Percentiles rank a stretch among this genome's conserved stretches.
phyloP scores from a whole-genome alignment of 1,140 invertebrate genomes.

The Archegozetes longisetosus region DNA sequence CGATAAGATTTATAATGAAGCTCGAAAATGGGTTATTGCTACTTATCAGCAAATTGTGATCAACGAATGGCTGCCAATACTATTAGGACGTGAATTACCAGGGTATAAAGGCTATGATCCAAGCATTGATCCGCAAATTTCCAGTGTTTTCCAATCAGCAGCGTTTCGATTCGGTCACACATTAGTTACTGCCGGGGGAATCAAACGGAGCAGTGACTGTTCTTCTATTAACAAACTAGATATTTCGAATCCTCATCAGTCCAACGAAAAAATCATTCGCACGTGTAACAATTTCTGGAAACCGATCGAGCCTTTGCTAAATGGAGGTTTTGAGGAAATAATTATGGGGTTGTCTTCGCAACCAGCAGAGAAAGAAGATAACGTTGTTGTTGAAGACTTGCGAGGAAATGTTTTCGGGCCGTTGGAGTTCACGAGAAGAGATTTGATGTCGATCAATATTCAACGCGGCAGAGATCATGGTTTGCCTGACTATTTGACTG shows the following conservation, averaged over 20 bases:
- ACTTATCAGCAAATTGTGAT: conserved; percentile 35
- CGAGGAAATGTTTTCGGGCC: conserved; percentile 44
- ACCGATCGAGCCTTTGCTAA: conserved; percentile 26
- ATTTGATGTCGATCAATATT: conserved; percentile 47
- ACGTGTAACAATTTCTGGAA: conserved; percentile 47
- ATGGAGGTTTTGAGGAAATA: conserved; percentile 38
- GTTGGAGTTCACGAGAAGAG: conserved; percentile 47
- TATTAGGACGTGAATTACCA: conserved; percentile 26
- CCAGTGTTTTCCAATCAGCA: conserved; percentile 48
- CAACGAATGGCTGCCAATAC: conserved; percentile 38
- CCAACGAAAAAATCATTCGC: conserved; percentile 28
- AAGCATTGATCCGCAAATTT: conserved; percentile 44
- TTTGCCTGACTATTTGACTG: conserved; percentile 29
- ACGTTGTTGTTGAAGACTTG: conserved; percentile 45
- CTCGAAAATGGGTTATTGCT: conserved; percentile 42
- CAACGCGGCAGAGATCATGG: conserved; percentile 47
- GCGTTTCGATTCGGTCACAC: conserved; percentile 51
- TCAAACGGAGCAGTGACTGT: conserved; percentile 24
- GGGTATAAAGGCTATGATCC: conserved; percentile 41
- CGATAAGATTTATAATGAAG: conserved; percentile 40
- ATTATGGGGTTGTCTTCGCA: conserved; percentile 45
- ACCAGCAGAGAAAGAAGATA: conserved; percentile 45
- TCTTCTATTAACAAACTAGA: neutral
- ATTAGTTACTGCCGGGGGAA: conserved; percentile 36
- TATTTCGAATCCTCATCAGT: neutral